Evolutionary conservation across 2,888 invertebrate species (phyloP).

Genomic region (Morpho deidamia): DNA sequence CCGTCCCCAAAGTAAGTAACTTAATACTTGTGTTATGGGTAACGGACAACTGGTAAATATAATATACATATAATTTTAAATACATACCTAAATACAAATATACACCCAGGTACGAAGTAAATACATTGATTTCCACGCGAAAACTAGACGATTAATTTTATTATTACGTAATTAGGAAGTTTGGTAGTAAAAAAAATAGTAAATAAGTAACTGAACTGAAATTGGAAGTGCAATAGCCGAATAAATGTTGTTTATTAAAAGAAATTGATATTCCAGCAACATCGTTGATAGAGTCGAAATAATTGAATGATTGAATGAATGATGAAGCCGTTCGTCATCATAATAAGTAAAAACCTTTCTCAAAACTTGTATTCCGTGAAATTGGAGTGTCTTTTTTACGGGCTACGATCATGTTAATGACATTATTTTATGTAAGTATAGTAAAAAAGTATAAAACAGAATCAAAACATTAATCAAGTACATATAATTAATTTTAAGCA

Average conservation of each 20-base stretch:
- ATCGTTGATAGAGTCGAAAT: constrained; percentile 32
- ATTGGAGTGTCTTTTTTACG: constrained; percentile 47
- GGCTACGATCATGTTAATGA: constrained; percentile 22
- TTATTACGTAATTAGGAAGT: constrained; percentile 26
- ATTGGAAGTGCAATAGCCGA: constrained; percentile 67
- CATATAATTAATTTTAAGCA: not conserved
- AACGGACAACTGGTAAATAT: too few species aligned
- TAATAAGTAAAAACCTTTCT: constrained; percentile 63
- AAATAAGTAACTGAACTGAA: constrained; percentile 26
- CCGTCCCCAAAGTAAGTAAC: too few species aligned
- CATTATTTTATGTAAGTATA: constrained; percentile 18
- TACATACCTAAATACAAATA: too few species aligned
- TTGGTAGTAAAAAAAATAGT: too few species aligned
- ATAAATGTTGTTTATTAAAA: constrained; percentile 46
- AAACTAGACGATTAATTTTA: too few species aligned
- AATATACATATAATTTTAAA: too few species aligned
- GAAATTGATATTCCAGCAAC: constrained; percentile 50
- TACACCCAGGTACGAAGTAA: too few species aligned
- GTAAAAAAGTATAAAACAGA: not conserved
- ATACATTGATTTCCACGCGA: too few species aligned
- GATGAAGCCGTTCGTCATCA: constrained; percentile 63
- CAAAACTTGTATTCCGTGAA: constrained; percentile 61
- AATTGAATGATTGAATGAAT: constrained; percentile 61
- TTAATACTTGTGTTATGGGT: too few species aligned
- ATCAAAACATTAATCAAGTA: not conserved